Conservation (phyloP, 2,113 vertebrate genomes). For the Anguilla japonica region DNA sequence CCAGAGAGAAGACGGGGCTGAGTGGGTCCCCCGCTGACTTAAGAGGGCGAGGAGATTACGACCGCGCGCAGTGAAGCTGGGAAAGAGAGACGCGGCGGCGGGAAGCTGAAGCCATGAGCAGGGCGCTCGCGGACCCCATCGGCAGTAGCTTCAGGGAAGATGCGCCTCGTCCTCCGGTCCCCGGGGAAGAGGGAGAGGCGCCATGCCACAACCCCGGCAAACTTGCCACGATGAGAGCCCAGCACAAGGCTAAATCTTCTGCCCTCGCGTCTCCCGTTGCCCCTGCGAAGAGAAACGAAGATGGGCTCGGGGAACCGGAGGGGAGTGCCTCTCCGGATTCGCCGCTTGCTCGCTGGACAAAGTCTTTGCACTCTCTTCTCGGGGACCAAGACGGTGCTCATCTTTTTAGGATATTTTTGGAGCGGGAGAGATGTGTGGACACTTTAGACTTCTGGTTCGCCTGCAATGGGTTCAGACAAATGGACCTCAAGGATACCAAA, state of each 20-base stretch:
- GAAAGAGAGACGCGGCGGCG: conserved; percentile 48
- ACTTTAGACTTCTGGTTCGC: conserved; percentile 99
- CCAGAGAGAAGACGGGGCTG: conserved; percentile 84
- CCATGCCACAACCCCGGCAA: conserved; percentile 73
- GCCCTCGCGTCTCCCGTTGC: conserved; percentile 65
- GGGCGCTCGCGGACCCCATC: conserved; percentile 81
- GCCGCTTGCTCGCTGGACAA: conserved; percentile 91
- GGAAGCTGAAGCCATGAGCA: conserved; percentile 81
- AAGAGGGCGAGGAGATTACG: conserved; percentile 83
- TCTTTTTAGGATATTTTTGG: conserved; percentile 93
- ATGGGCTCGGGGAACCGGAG: conserved; percentile 92
- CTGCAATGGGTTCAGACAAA: conserved; percentile 98
- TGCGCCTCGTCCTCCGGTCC: conserved; percentile 93
- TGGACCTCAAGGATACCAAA: conserved; percentile 96
- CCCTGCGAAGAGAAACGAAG: conserved; percentile 84
- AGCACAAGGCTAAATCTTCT: conserved; percentile 66
- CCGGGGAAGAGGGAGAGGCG: conserved; percentile 92
- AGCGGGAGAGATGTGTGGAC: conserved; percentile 91
- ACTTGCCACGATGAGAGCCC: conserved; percentile 71
- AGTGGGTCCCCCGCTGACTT: conserved; percentile 91
- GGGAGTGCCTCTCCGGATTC: conserved; percentile 93
- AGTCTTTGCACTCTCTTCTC: conserved; percentile 90
- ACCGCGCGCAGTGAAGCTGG: conserved; percentile 67
- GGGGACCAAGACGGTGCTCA: conserved; percentile 96
- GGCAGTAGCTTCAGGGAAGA: conserved; percentile 95